Evolutionary conservation across 2,888 invertebrate genomes (phyloP).

Genomic region (Cryptophagus acutangulus): DNA sequence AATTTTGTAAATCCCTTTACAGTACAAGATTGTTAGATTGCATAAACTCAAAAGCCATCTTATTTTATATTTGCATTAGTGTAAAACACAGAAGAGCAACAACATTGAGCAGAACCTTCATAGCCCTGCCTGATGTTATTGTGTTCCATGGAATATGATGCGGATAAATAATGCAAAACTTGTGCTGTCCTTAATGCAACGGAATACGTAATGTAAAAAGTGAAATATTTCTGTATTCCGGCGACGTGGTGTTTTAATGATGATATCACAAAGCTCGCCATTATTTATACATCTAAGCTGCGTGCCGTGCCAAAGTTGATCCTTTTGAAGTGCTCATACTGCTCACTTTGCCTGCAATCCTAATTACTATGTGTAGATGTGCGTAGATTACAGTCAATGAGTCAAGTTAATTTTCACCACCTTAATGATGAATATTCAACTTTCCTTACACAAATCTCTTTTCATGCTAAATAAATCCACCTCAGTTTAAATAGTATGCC

Average conservation of each 20-base stretch:
- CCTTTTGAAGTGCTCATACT: conserved; percentile 34
- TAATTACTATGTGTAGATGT: conserved; percentile 35
- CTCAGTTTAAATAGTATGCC: conserved; percentile 13
- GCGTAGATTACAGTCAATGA: conserved; percentile 30
- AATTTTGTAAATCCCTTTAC: too few relatives aligned
- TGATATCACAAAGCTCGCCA: conserved; percentile 39
- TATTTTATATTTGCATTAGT: neutral
- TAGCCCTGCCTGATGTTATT: neutral
- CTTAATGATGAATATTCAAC: conserved; percentile 35
- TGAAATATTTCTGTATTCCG: conserved; percentile 34
- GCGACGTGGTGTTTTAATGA: conserved; percentile 33
- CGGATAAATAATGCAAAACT: conserved; percentile 31
- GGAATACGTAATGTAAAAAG: conserved; percentile 34
- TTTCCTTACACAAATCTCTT: conserved; percentile 8
- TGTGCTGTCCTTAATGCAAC: conserved; percentile 27
- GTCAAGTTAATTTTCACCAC: conserved; percentile 27
- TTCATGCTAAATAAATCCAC: too few relatives aligned
- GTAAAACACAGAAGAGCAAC: too few relatives aligned
- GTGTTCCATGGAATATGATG: conserved; percentile 12
- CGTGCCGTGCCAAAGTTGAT: conserved; percentile 25
- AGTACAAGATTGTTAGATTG: too few relatives aligned
- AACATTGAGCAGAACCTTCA: neutral
- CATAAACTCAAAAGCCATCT: too few relatives aligned
- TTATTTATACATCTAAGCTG: conserved; percentile 39
- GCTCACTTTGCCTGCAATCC: conserved; percentile 35